A percentile compares a stretch with the other conserved stretches of the same genome.
These are phyloP conservation scores for Pogonocichla stellata DNA, from an alignment of 2,113 vertebrate genomes.

Conservation along the genomic window DNA sequence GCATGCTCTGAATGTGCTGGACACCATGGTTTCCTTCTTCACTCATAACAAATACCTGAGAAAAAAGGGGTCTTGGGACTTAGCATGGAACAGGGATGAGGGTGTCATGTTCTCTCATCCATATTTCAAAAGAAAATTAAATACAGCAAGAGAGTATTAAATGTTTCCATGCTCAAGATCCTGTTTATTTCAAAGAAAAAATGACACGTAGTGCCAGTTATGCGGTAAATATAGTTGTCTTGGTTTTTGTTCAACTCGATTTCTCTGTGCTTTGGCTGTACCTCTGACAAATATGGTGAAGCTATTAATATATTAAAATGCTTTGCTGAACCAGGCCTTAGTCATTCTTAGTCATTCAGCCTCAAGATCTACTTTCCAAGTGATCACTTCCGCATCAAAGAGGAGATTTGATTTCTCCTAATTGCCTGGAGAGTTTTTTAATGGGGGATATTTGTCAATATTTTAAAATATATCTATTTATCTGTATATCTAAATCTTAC, in stretches of 20 bases:
- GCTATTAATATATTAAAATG: not conserved
- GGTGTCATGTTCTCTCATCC: not conserved
- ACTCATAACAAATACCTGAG: not conserved
- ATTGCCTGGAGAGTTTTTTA: not conserved
- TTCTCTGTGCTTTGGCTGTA: not conserved
- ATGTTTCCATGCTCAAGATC: not conserved
- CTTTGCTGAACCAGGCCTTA: not conserved
- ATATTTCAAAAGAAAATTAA: not conserved
- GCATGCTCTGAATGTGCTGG: not conserved
- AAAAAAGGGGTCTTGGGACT: not conserved
- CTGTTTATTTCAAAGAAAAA: slow-evolving; percentile 4
- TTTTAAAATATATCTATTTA: not conserved
- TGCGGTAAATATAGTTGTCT: not conserved
- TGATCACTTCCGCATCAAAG: not conserved
- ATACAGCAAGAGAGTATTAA: not conserved
- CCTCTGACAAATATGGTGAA: not conserved
- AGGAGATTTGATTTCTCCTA: not conserved
- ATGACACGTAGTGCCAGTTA: not conserved
- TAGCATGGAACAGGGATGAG: not conserved
- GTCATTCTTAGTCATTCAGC: not conserved
- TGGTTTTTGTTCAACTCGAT: not conserved
- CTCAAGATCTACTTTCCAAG: not conserved
- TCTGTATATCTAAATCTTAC: not conserved
- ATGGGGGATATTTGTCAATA: not conserved
- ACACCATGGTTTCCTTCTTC: not conserved